Evolutionary conservation across 2,888 invertebrate species (phyloP), one percentile per base, ranked within the genome.

Genomic region (Entomobrya proxima): DNA sequence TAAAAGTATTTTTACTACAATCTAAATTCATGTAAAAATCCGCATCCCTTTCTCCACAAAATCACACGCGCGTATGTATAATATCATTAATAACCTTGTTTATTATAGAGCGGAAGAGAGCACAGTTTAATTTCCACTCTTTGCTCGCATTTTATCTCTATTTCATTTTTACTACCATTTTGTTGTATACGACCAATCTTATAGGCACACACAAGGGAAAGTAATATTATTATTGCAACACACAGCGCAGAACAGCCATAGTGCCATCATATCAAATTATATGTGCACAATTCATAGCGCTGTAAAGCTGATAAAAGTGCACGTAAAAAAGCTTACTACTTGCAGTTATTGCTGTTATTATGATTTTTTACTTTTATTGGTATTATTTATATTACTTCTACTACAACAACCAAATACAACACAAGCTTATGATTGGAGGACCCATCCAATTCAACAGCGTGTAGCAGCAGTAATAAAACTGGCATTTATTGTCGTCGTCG

Each of bases 381-480:
- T 9, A 27, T 58, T 58, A 18, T 30, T 27, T 15, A 30, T 11
- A n/a, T 11, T 30, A 18, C 64, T 37, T 37, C 64, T 37, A 67
- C 18, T 67, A 2, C 21, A 21, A 67, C 37, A 37, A 55, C 24
- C n/a, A 27, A 55, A 7, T 4, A 21, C 21, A 67, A 44, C 52
- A 52, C 18, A 2, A 18, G n/a, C n/a, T n/a, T n/a, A n/a, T n/a
- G n/a, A n/a, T n/a, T n/a, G n/a, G n/a, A n/a, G n/a, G n/a, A n/a
- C n/a, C n/a, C n/a, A n/a, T n/a, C n/a, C n/a, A n/a, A n/a, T n/a
- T n/a, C n/a, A n/a, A 67, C 64, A 35, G 6, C 58, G 64, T 44
- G 69, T 40, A 44, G 58, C 15, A 24, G 58, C 40, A 11, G 74
- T 50, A 55, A 76, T 76, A 76, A 76, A 76, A 76, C 37, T 37